A percentile compares a stretch with the other conserved stretches of the same genome.
phyloP scores from a whole-genome alignment of 2,888 invertebrate species.

The Agonopterix heracliana region DNA sequence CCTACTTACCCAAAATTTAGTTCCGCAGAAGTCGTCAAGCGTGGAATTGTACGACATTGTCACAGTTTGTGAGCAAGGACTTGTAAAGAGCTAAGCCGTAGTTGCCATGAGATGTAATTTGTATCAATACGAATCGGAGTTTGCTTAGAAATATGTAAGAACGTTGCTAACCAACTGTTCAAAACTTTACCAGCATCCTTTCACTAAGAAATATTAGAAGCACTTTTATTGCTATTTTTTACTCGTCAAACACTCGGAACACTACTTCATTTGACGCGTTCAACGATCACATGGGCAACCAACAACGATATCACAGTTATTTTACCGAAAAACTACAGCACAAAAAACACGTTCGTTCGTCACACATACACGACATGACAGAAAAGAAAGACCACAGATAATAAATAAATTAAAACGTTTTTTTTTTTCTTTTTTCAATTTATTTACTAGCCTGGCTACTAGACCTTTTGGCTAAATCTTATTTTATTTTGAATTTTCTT shows the following conservation, averaged over 20 bases:
- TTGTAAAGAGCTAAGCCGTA: constrained; percentile 17
- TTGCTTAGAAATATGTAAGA: background rate
- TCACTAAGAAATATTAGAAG: constrained; percentile 2
- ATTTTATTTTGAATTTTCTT: no score
- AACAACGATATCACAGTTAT: constrained; percentile 9
- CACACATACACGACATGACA: constrained; percentile 6
- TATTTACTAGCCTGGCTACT: no score
- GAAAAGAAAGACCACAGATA: background rate
- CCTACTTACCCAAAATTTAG: constrained; percentile 86
- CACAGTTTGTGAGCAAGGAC: constrained; percentile 26
- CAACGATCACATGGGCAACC: constrained; percentile 3
- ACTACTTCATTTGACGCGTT: background rate
- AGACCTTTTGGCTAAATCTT: no score
- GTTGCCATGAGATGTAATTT: constrained; percentile 25
- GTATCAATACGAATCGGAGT: background rate
- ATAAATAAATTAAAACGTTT: no score
- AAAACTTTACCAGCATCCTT: constrained; percentile 9
- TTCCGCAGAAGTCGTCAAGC: constrained; percentile 87
- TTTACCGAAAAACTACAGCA: constrained; percentile 7
- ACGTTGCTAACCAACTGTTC: constrained; percentile 5
- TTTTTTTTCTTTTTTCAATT: no score
- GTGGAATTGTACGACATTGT: constrained; percentile 74
- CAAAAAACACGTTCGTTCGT: constrained; percentile 8
- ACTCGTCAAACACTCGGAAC: background rate
- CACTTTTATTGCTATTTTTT: background rate